phyloP scores from a whole-genome alignment of 2,797 vertebrate genomes.

The Cirrhinus mrigala region DNA sequence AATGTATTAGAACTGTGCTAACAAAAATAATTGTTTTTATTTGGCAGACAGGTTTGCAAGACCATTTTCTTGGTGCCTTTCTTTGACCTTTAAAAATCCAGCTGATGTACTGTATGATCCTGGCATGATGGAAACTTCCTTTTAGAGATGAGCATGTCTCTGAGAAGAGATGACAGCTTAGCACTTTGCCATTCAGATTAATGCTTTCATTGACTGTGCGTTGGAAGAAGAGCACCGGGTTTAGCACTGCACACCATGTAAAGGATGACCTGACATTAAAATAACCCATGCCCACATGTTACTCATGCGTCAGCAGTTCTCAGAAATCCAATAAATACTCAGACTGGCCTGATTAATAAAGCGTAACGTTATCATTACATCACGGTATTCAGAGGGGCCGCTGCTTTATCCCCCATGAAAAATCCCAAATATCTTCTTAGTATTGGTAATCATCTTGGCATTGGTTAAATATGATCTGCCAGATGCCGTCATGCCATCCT shows the following conservation, averaged over 20 bases:
- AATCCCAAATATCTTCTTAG: constrained; percentile 20
- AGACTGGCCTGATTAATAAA: constrained; percentile 45
- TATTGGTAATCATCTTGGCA: constrained; percentile 6
- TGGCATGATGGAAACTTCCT: not conserved
- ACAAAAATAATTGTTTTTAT: not conserved
- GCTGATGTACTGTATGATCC: not conserved
- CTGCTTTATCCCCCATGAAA: constrained; percentile 6
- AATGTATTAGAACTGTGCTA: not conserved
- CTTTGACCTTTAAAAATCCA: not conserved
- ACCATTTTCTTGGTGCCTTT: not conserved
- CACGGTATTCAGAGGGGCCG: constrained; percentile 35
- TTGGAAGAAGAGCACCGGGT: constrained; percentile 51
- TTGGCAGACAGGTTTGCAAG: not conserved
- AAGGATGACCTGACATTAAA: constrained; percentile 63
- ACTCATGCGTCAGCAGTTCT: constrained; percentile 55
- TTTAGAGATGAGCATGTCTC: not conserved
- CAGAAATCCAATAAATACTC: constrained; percentile 31
- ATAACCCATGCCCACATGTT: constrained; percentile 48
- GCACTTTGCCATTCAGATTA: constrained; percentile 1
- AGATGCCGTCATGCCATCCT: not conserved
- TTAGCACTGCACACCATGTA: constrained; percentile 48
- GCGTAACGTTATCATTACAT: constrained; percentile 50
- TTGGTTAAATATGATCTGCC: not conserved
- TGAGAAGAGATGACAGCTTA: not conserved
- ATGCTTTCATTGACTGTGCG: constrained; percentile 12